A percentile compares a stretch with the other conserved stretches of the same genome.
These are phyloP conservation scores for Cyphomyrmex costatus DNA, from an alignment of 1,140 invertebrate genomes.

Conservation along the genomic window DNA sequence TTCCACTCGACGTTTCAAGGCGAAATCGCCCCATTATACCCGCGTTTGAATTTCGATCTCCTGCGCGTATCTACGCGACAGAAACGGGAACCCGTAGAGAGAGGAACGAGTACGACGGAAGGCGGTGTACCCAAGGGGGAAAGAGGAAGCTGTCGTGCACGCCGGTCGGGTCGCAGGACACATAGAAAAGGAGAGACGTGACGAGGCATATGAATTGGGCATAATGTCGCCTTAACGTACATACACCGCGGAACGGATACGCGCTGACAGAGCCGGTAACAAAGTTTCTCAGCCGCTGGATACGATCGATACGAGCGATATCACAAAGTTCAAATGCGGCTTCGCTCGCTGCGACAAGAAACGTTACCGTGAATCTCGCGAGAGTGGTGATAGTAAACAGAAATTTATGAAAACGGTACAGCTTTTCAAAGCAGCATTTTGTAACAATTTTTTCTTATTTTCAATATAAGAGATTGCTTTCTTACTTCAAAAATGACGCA, in stretches of 20 bases:
- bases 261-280: constrained; percentile 63
- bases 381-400: not conserved
- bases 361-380: not conserved
- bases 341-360: not conserved
- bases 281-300: constrained; percentile 62
- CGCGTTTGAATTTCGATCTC: constrained; percentile 76
- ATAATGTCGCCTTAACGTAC: constrained; percentile 70
- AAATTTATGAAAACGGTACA: constrained; percentile 9
- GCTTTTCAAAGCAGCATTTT: not conserved
- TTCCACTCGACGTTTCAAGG: constrained; percentile 73
- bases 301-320: constrained; percentile 51
- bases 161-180: constrained; percentile 18
- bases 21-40: constrained; percentile 70
- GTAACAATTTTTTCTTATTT: not conserved
- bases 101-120: not conserved
- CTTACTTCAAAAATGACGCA: too few relatives aligned
- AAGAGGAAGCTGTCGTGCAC: not conserved
- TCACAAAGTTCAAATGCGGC: constrained; percentile 8
- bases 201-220: constrained; percentile 75
- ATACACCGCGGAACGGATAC: constrained; percentile 36
- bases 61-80: constrained; percentile 40
- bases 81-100: not conserved
- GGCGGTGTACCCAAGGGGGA: not conserved
- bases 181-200: constrained; percentile 69
- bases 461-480: not conserved